Evolutionary conservation across 2,888 invertebrate genomes (phyloP), one percentile per base, ranked within the genome.

Genomic region (Diarsia mendica): DNA sequence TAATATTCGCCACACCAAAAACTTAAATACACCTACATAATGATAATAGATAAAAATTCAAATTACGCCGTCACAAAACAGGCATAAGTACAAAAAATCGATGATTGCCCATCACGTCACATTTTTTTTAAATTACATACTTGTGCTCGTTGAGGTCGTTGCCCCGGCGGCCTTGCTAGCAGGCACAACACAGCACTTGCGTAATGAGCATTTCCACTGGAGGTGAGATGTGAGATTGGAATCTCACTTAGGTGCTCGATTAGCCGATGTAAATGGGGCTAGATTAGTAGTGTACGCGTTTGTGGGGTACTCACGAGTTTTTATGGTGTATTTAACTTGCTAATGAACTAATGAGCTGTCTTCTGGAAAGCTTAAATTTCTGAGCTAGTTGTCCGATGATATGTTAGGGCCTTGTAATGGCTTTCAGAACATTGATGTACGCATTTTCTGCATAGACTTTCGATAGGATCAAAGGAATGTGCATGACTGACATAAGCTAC

Each of bases 141-240:
- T 72, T 69, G 70, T 39, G 72, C 67, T 72, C 72, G 86, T 79
- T 67, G 70, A 67, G 88, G 78, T 81, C 83, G 51, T 75, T 85
- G 83, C 66, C 73, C 83, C 55, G 28, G 48, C 75, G 88, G 87
- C 87, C 88, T 88, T 87, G 87, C 88, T 77, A 33, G 39, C 68
- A 82, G 74, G 73, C 82, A 63, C 48, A 55, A 58, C 58, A 83
- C 85, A 80, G 72, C 76, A 86, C 81, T 86, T 87, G 86, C 78
- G 88, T 87, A 88, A 87, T 88, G 85, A 88, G 79, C 72, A 77
- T 80, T 82, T 79, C 88, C 65, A 80, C 75, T 73, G 63, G 67
- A 77, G 61, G 60, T 67, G 53, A 75, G 69, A 82, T 67, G 28
- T 13, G 28, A 39, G 60, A 76, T 72, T 58, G 61, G 70, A 65